Evolutionary conservation across 2,888 invertebrate genomes (phyloP), one percentile per base, ranked within the genome.

Genomic region (Bellardia pandia): DNA sequence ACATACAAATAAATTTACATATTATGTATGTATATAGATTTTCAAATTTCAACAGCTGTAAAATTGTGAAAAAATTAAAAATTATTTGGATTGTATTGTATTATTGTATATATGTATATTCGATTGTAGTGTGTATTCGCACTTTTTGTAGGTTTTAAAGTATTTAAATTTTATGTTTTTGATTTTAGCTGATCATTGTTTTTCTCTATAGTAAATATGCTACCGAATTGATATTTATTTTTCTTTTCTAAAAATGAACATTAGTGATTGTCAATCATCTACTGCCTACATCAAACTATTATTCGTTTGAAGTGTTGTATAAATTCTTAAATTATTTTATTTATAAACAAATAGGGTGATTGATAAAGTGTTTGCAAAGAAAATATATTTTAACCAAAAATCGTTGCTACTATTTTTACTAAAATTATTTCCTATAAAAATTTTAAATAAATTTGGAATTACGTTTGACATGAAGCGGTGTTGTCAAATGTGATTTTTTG

Each of bases 241-340:
- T 58, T 62, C 6, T n/a, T 0, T 30, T 60, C 45, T 33, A 33
- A 40, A 81, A 76, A 66, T 40, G 16, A 75, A 81, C 68, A 64
- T 85, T 81, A 80, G 75, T 58, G 53, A 56, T 72, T 86, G 85
- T 77, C 66, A 66, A 66, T 66, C 66, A 42, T 6, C 13, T 62
- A 37, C 14, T 11, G 16, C 11, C 3, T 23, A 66, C 45, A 6
- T 42, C 37, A 23, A 16, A 68, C 14, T 48, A 53, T 53, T 48
- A 53, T 53, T 23, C 2, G 14, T 14, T 72, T 16, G 11, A 23
- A 23, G 16, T 8, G 9, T 23, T 6, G 8, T 56, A 23, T 23
- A 56, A 16, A 56, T 23, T 56, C 6, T 56, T 56, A 56, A 56
- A 56, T 56, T 56, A 56, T 23, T 56, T 56, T 56, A 51, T 56